A percentile compares a stretch with the other conserved stretches of the same genome.
Evolutionary conservation across 2,888 invertebrate species (phyloP).

Genomic region (Platycheirus rosarum): DNA sequence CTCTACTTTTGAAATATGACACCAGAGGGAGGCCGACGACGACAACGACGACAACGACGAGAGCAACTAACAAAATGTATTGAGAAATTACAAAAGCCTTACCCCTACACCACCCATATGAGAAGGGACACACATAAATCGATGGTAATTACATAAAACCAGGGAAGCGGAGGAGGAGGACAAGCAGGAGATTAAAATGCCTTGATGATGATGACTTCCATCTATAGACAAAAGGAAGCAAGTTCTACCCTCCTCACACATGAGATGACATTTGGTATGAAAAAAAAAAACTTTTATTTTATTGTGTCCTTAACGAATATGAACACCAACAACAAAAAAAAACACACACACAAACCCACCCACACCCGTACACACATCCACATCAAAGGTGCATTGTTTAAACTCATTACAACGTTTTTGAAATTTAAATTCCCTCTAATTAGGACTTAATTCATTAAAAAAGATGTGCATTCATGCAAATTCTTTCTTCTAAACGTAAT

Average conservation of each 20-base stretch:
- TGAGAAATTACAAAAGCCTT: slow-evolving; percentile 22
- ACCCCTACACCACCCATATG: no score
- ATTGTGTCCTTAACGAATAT: slow-evolving; percentile 13
- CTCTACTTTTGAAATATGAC: slow-evolving; percentile 42
- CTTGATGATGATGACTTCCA: slow-evolving; percentile 26
- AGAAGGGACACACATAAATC: slow-evolving; percentile 43
- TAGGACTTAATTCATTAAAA: slow-evolving; percentile 13
- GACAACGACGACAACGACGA: slow-evolving; percentile 1
- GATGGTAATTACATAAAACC: slow-evolving; percentile 61
- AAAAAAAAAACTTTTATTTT: slow-evolving; percentile 27
- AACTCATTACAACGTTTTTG: slow-evolving; percentile 24
- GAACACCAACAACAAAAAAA: not conserved
- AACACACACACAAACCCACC: no score
- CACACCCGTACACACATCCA: no score
- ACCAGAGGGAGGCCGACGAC: slow-evolving; percentile 13
- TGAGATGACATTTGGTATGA: not conserved
- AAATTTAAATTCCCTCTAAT: slow-evolving; percentile 49
- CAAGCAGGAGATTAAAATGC: slow-evolving; percentile 28
- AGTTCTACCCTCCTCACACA: slow-evolving; percentile 2
- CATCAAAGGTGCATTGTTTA: slow-evolving; percentile 53
- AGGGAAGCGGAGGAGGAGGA: not conserved
- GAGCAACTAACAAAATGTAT: slow-evolving; percentile 16
- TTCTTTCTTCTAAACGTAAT: slow-evolving; percentile 3
- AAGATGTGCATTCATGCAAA: not conserved
- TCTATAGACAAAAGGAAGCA: slow-evolving; percentile 20